Evolutionary conservation across 2,113 vertebrate species (phyloP).

Genomic region (Corvus moneduloides): DNA sequence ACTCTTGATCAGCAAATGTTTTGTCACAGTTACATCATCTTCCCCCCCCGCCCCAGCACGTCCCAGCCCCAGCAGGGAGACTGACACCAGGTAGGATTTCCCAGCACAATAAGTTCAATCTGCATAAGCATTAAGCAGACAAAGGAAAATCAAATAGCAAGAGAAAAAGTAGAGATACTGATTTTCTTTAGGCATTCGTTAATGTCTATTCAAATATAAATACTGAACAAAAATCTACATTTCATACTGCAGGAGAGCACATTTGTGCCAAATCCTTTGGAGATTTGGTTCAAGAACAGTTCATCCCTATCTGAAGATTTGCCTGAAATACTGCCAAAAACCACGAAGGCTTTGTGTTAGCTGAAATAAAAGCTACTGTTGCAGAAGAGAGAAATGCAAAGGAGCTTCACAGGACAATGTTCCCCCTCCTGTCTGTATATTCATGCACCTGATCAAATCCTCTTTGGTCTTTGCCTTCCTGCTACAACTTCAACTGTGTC

Average conservation of each 20-base stretch:
- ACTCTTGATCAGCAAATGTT: background rate
- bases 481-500: background rate
- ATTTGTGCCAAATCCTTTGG: background rate
- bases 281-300: slow-evolving; percentile 48
- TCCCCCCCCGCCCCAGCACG: background rate
- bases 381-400: background rate
- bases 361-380: background rate
- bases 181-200: slow-evolving; percentile 42
- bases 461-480: background rate
- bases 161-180: background rate
- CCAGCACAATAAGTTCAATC: background rate
- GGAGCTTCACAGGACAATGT: background rate
- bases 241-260: background rate
- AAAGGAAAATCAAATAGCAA: slow-evolving; percentile 18
- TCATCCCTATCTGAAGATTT: slow-evolving; percentile 18
- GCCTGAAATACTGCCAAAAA: slow-evolving; percentile 24
- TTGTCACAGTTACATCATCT: background rate
- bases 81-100: background rate
- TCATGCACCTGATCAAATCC: slow-evolving; percentile 23
- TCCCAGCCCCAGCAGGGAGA: background rate
- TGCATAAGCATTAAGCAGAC: background rate
- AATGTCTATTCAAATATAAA: slow-evolving; percentile 34
- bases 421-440: background rate
- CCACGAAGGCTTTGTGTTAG: background rate
- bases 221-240: background rate